Evolutionary conservation across 2,888 invertebrate species (phyloP), one percentile per base, ranked within the genome.

Genomic region (Ptilodon capucinus): DNA sequence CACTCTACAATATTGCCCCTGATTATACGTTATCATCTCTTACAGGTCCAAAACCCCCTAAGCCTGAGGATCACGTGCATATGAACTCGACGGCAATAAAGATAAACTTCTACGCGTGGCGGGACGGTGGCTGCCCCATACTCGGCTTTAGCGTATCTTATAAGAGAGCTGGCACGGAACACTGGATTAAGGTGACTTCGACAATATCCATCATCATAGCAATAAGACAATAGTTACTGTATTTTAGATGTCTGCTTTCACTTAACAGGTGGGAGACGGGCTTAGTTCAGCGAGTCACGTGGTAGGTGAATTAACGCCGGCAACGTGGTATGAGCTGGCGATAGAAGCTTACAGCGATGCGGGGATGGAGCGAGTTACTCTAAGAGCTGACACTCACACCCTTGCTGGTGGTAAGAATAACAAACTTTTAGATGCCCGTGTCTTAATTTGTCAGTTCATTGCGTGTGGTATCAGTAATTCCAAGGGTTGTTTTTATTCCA

Each of bases 41-140:
- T 51, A 2, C 77, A 95, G 95, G 93, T 34, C 96, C 96, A 0
- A 92, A 94, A 50, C 86, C 94, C 11, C 95, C 96, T 0, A 93
- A 93, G 48, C 93, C 94, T 28, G 94, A 94, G 53, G 94, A 95
- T 58, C 92, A 96, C 23, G 90, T 97, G 2, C 91, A 93, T 39
- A 92, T 95, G 53, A 97, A 97, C 75, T 93, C 95, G 0, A 96
- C 96, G 0, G 95, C 95, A 0, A 94, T 95, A 14, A 92, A 94
- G 42, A 91, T 97, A 14, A 95, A 95, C 71, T 91, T 97, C 54
- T 93, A 94, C 43, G 93, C 95, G 6, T 97, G 97, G 97, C 93
- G 95, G 16, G 95, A 95, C 65, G 95, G 95, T 0, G 96, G 96
- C 34, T 97, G 97, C 75, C 94, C 95, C 0, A 94, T 97, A 63